Percentiles rank a stretch among this genome's conserved stretches.
Conservation (phyloP, 2,888 invertebrate genomes). For the Melanostoma scalare region DNA sequence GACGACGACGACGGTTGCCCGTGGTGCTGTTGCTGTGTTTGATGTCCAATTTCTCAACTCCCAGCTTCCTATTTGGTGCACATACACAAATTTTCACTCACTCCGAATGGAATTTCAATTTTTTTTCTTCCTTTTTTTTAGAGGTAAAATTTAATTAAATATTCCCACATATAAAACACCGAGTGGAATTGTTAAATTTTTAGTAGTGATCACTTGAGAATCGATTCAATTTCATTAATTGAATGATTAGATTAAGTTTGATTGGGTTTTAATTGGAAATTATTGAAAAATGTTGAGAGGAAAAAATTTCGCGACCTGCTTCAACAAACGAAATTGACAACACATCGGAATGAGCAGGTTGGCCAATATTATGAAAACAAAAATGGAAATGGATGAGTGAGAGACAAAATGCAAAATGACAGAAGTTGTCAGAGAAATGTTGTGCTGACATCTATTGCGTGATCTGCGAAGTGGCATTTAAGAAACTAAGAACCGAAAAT, state of each 20-base stretch:
- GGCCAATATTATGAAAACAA: constrained; percentile 51
- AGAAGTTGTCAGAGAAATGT: constrained; percentile 22
- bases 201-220: constrained; percentile 23
- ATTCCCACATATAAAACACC: constrained; percentile 39
- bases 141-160: not conserved
- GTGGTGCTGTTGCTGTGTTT: constrained; percentile 18
- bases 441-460: constrained; percentile 34
- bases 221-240: too few species aligned
- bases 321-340: constrained; percentile 75
- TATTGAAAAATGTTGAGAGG: constrained; percentile 52
- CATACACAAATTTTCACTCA: constrained; percentile 71
- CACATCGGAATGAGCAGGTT: constrained; percentile 72
- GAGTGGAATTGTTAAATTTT: constrained; percentile 10
- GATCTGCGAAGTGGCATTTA: constrained; percentile 7
- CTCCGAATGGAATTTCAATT: constrained; percentile 40
- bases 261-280: constrained; percentile 54
- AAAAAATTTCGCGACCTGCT: constrained; percentile 72
- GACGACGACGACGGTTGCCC: constrained; percentile 16
- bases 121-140: constrained; percentile 21
- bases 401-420: constrained; percentile 49
- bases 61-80: constrained; percentile 69
- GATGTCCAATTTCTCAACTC: constrained; percentile 37
- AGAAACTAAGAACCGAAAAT: constrained; percentile 3
- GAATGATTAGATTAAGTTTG: not conserved
- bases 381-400: constrained; percentile 39